A percentile compares a stretch with the other conserved stretches of the same genome.
Conservation (phyloP, 2,888 invertebrate species). For the Balanococcus diminutus region DNA sequence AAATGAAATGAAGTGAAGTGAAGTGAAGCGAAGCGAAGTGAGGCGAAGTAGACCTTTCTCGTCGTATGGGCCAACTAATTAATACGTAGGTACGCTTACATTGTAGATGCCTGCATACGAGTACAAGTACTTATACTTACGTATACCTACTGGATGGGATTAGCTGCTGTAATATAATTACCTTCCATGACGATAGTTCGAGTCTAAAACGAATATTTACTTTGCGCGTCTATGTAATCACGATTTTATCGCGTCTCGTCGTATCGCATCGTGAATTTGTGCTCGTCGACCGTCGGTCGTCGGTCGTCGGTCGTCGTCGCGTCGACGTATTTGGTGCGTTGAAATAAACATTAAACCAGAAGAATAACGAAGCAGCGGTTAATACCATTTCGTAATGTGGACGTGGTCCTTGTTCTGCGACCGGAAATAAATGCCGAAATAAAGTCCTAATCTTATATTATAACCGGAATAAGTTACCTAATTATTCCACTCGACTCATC, state of each 20-base stretch:
- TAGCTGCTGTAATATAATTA: neutral
- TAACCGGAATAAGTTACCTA: neutral
- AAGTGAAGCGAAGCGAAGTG: neutral
- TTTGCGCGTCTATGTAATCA: neutral
- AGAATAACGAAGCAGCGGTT: neutral
- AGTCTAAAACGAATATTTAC: neutral
- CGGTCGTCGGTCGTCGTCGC: neutral
- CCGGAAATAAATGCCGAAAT: neutral
- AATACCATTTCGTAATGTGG: neutral
- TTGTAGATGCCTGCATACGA: neutral
- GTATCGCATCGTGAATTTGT: neutral
- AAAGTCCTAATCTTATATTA: neutral
- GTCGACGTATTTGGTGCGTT: conserved; percentile 2
- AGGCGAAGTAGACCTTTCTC: neutral
- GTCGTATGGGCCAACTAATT: neutral
- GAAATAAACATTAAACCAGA: conserved; percentile 6
- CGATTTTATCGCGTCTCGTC: conserved; percentile 22
- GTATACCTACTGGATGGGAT: neutral
- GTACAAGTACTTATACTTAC: neutral
- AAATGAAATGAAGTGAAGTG: too few species aligned
- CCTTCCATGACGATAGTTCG: neutral
- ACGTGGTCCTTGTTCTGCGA: neutral
- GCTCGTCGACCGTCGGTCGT: neutral
- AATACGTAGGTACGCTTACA: neutral
- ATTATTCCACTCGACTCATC: neutral